A percentile compares a stretch with the other conserved stretches of the same genome.
Evolutionary conservation across 1,140 invertebrate genomes (phyloP).

Genomic region (Pararge aegeria): DNA sequence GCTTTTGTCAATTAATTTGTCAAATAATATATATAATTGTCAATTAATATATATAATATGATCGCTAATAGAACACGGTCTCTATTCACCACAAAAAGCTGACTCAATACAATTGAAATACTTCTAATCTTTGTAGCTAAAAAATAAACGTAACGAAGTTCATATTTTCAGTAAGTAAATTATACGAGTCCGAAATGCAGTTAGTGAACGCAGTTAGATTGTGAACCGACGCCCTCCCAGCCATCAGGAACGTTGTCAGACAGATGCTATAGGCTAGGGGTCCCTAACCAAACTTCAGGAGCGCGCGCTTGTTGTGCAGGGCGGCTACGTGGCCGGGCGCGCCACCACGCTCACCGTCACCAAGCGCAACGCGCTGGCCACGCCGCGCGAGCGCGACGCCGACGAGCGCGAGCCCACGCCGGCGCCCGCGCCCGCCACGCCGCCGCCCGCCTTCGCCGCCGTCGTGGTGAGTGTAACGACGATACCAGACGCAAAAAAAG

Average conservation of each 20-base stretch:
- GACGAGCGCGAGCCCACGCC: constrained; percentile 39
- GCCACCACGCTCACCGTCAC: constrained; percentile 80
- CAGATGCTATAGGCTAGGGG: constrained; percentile 60
- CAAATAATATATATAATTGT: too few species aligned
- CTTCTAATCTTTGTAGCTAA: too few species aligned
- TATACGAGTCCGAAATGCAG: too few species aligned
- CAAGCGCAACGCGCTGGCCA: constrained; percentile 85
- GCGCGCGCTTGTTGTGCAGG: constrained; percentile 82
- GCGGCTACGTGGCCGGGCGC: constrained; percentile 80
- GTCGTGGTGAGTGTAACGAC: constrained; percentile 36
- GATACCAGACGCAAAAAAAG: too few species aligned
- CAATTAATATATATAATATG: too few species aligned
- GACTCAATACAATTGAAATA: too few species aligned
- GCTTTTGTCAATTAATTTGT: too few species aligned
- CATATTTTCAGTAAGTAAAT: too few species aligned
- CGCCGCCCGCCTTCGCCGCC: constrained; percentile 46
- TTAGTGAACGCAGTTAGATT: too few species aligned
- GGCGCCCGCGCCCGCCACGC: constrained; percentile 43
- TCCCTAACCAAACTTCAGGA: constrained; percentile 74
- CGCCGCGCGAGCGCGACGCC: constrained; percentile 32
- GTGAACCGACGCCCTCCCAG: constrained; percentile 20
- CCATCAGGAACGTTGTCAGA: constrained; percentile 48
- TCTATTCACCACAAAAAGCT: too few species aligned
- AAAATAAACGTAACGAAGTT: too few species aligned
- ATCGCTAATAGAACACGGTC: too few species aligned